These are phyloP conservation scores for Sylvia borin DNA, from an alignment of 2,797 vertebrate genomes.

Conservation along the genomic window DNA sequence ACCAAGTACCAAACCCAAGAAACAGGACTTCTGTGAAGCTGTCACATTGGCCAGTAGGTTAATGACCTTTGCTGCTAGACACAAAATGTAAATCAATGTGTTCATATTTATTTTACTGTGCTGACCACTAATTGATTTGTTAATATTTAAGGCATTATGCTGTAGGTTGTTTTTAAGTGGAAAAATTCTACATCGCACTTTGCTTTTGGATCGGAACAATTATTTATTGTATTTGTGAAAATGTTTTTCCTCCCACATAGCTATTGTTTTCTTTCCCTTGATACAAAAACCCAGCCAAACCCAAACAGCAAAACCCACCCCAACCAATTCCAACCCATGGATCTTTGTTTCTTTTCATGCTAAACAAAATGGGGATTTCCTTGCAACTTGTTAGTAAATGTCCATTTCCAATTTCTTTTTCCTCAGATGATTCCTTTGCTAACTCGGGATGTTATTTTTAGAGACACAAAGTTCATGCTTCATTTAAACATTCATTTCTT, in stretches of 20 bases:
- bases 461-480: neutral
- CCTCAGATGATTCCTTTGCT: neutral
- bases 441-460: neutral
- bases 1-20: neutral
- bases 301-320: neutral
- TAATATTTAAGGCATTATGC: conserved; percentile 68
- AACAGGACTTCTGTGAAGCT: conserved; percentile 49
- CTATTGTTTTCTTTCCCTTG: conserved; percentile 42
- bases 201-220: conserved; percentile 44
- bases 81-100: conserved; percentile 53
- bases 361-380: conserved; percentile 9
- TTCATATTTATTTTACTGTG: conserved; percentile 73
- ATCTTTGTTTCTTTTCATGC: neutral
- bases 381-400: neutral
- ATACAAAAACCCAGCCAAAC: neutral
- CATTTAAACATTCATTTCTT: conserved; percentile 31
- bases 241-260: neutral
- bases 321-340: neutral
- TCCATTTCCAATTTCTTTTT: neutral
- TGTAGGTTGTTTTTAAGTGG: conserved; percentile 33
- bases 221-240: conserved; percentile 71
- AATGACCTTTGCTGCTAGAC: conserved; percentile 76
- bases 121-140: conserved; percentile 65
- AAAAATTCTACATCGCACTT: conserved; percentile 35
- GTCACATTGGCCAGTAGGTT: conserved; percentile 67